Conservation (phyloP, 2,113 vertebrate species). For the Aphelocoma coerulescens region DNA sequence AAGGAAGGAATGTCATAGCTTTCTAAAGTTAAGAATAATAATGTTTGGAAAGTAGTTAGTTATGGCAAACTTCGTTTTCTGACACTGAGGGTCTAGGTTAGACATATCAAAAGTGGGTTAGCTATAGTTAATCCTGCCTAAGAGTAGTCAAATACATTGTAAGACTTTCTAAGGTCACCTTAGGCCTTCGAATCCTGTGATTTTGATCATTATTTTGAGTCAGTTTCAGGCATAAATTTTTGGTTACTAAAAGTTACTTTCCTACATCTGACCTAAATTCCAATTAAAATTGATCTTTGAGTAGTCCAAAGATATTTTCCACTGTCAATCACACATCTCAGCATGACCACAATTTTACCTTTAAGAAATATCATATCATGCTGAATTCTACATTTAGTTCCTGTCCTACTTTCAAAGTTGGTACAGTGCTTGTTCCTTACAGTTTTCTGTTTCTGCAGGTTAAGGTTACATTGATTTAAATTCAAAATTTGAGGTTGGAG, state of each 20-base stretch:
- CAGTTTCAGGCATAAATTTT: constrained; percentile 35
- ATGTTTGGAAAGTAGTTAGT: neutral
- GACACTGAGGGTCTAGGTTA: neutral
- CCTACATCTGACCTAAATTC: constrained; percentile 30
- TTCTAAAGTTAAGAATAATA: neutral
- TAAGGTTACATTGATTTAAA: constrained; percentile 52
- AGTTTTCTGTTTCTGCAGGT: constrained; percentile 30
- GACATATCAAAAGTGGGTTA: neutral
- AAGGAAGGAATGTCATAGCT: neutral
- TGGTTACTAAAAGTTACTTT: constrained; percentile 36
- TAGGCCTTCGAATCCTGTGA: neutral
- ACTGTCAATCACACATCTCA: constrained; percentile 39
- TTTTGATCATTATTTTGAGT: neutral
- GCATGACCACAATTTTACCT: constrained; percentile 50
- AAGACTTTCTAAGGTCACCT: constrained; percentile 1
- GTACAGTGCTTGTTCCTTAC: constrained; percentile 10
- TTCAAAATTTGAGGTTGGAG: neutral
- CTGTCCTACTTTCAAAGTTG: constrained; percentile 51
- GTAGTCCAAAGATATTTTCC: constrained; percentile 31
- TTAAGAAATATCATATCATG: constrained; percentile 9
- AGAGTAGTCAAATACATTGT: neutral
- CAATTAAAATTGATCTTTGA: constrained; percentile 58
- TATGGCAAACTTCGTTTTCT: neutral
- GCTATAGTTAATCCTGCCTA: neutral
- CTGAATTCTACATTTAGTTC: constrained; percentile 57